A percentile compares a stretch with the other conserved stretches of the same genome.
Conservation (phyloP, 2,113 vertebrate species). For the Nibea coibor region DNA sequence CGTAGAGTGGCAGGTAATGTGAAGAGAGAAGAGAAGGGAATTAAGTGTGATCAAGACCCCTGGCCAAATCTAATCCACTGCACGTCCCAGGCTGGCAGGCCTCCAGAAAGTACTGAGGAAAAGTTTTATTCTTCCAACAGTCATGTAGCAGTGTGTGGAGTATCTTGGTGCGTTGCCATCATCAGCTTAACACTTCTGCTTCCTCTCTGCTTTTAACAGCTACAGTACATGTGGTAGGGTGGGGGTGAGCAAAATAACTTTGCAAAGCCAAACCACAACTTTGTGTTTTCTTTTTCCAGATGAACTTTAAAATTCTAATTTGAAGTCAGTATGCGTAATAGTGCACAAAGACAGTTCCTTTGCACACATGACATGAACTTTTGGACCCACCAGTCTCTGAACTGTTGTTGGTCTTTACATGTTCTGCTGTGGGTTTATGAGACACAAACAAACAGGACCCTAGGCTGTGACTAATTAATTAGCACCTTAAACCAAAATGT, state of each 20-base stretch:
- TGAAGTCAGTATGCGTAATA: neutral
- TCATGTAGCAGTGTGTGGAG: neutral
- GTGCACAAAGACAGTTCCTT: conserved; percentile 1
- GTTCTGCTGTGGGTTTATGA: neutral
- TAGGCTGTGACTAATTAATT: neutral
- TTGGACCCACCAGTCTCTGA: neutral
- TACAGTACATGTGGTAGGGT: neutral
- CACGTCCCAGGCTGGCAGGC: neutral
- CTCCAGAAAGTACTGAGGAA: neutral
- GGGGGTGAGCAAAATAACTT: conserved; percentile 18
- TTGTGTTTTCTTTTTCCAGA: conserved; percentile 21
- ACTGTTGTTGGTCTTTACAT: conserved; percentile 11
- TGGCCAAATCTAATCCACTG: neutral
- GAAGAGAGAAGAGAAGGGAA: neutral
- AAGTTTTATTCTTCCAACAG: conserved; percentile 8
- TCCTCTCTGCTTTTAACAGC: conserved; percentile 32
- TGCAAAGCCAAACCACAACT: neutral
- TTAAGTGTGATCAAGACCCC: neutral
- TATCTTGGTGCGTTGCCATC: neutral
- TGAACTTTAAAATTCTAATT: conserved; percentile 17
- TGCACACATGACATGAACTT: neutral
- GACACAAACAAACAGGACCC: neutral
- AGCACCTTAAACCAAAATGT: conserved; percentile 5
- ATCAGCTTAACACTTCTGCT: neutral
- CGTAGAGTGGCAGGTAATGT: neutral